Base-by-base conservation (phyloP, 2,113 vertebrate species). In the Microtus pennsylvanicus region DNA sequence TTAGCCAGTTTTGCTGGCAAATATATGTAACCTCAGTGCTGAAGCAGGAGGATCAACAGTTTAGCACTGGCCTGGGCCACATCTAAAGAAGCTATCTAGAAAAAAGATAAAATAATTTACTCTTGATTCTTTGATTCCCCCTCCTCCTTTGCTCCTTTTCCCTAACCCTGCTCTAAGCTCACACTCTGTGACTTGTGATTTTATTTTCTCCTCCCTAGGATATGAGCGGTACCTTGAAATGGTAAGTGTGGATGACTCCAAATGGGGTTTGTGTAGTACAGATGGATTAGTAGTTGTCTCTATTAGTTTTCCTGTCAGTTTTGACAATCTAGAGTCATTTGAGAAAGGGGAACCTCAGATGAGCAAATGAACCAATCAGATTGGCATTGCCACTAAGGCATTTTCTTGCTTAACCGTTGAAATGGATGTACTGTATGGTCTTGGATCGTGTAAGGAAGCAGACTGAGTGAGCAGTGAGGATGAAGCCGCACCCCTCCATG, bases 141-240 rank as follows among this genome's bases (percentile, higher is more conserved):
- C 24, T 65, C 38, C 10, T 76, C 58, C 63, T 78, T 21, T 26
- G 26, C 58, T 16, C 67, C 78, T 28, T 91, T 76, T 72, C 9
- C 45, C 67, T 89, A 67, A 80, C 12, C 8, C 30, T 89, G 10
- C 4, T 67, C 0, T 75, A 69, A 28, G 89, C 58, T 80, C 67
- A 70, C 11, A n/a, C 5, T 12, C 30, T n/a, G 78, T 88, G 30
- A 92, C 50, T 70, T 22, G 2, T 81, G 7, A 90, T 94, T 69
- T 80, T 95, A 24, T 95, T 87, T 95, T 58, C 63, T 94, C 94
- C 87, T 80, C 61, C n/a, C 87, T 94, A 97, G 97, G 97, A 97
- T 26, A 87, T 14, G 22, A 97, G 96, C 85, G 97, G 97, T 72
- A 52, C 94, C 78, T 77, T 97, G 72, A 97, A 97, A 94, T 97